Percentiles rank a stretch among this genome's conserved stretches.
These are phyloP conservation scores for Oxygymnocypris stewartii DNA, from an alignment of 2,113 vertebrate genomes.

Conservation along the genomic window DNA sequence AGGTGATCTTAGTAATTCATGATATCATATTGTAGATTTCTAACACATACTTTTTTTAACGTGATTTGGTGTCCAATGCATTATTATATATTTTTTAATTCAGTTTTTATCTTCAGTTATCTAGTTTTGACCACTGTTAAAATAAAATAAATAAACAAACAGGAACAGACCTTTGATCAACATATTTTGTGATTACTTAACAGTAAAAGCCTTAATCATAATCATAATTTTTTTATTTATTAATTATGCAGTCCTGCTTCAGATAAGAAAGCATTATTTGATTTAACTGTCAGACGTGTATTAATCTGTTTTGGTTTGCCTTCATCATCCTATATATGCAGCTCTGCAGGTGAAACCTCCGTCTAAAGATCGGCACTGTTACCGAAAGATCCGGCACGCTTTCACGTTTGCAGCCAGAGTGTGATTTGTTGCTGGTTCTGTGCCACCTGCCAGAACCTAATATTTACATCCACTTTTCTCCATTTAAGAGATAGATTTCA, in stretches of 20 bases:
- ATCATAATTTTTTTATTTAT: not conserved
- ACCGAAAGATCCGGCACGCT: constrained; percentile 1
- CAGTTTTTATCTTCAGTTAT: too few relatives aligned
- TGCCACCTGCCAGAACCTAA: constrained; percentile 42
- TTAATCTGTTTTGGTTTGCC: constrained; percentile 2
- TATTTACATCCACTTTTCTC: constrained; percentile 41
- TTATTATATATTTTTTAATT: not conserved
- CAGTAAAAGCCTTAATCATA: not conserved
- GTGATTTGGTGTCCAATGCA: not conserved
- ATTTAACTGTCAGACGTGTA: constrained; percentile 14
- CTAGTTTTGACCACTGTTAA: not conserved
- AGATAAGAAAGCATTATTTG: not conserved
- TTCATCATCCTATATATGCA: constrained; percentile 5
- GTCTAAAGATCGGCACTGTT: constrained; percentile 20
- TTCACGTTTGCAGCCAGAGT: constrained; percentile 29
- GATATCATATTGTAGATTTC: not conserved
- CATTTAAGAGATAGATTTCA: constrained; percentile 53
- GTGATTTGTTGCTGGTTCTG: constrained; percentile 13
- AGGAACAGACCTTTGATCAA: not conserved
- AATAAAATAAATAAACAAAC: not conserved
- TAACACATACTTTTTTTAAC: not conserved
- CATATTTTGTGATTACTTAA: not conserved
- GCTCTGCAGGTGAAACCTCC: constrained; percentile 9
- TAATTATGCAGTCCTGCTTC: not conserved
- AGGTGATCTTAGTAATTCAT: not conserved